phyloP scores from a whole-genome alignment of 2,113 vertebrate species.

The Pelecanus crispus region DNA sequence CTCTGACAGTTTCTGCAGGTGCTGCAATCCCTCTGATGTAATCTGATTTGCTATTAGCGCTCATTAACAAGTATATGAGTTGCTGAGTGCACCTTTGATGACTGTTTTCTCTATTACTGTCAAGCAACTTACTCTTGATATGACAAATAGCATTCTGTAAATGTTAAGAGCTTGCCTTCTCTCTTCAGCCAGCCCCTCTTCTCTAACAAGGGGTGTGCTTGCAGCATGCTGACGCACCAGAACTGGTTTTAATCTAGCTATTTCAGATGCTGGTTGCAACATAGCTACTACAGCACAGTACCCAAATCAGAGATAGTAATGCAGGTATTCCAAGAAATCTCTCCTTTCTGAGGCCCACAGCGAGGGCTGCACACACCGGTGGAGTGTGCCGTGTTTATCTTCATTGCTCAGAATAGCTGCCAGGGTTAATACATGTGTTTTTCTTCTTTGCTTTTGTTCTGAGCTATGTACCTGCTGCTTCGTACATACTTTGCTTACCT shows the following conservation, averaged over 20 bases:
- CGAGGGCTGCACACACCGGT: background rate
- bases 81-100: background rate
- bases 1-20: background rate
- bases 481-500: background rate
- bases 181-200: background rate
- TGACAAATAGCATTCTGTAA: background rate
- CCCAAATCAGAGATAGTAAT: background rate
- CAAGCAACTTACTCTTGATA: background rate
- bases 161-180: background rate
- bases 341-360: background rate
- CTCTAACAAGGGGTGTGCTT: background rate
- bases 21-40: background rate
- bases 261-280: background rate
- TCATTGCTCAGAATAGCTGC: too few relatives aligned
- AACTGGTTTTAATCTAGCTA: background rate
- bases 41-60: background rate
- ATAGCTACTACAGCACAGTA: background rate
- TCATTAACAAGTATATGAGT: background rate
- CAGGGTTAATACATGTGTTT: background rate
- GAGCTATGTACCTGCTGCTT: background rate
- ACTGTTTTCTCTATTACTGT: background rate
- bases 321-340: background rate
- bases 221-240: background rate
- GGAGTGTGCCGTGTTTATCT: too few relatives aligned
- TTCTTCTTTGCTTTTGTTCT: background rate